phyloP scores from a whole-genome alignment of 2,888 invertebrate genomes.

The Gymnocheta viridis region DNA sequence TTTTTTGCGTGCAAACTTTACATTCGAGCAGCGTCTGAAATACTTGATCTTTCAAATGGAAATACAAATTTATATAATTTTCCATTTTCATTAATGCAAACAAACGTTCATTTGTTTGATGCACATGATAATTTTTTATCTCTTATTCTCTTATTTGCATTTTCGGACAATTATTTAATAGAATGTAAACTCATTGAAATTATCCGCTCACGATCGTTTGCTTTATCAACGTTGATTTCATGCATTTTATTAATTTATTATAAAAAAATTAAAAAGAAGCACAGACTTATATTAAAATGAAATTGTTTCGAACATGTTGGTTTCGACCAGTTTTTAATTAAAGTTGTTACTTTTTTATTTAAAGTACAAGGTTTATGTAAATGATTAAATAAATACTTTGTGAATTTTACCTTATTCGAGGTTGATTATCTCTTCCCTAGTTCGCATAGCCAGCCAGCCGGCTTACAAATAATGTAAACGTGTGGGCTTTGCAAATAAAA shows the following conservation, averaged over 20 bases:
- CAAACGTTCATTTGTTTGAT: slow-evolving; percentile 33
- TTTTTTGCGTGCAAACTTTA: slow-evolving; percentile 9
- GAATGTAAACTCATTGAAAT: slow-evolving; percentile 26
- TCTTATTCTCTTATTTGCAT: slow-evolving; percentile 14
- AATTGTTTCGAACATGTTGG: slow-evolving; percentile 46
- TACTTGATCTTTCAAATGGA: slow-evolving; percentile 18
- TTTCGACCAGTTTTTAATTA: slow-evolving; percentile 35
- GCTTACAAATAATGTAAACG: slow-evolving; percentile 3
- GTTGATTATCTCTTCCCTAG: slow-evolving; percentile 41
- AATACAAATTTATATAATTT: neutral
- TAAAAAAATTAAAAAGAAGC: neutral
- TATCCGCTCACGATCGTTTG: slow-evolving; percentile 26
- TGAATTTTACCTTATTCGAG: slow-evolving; percentile 39
- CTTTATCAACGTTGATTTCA: slow-evolving; percentile 49
- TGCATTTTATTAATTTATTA: slow-evolving; percentile 46
- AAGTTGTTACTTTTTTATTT: slow-evolving; percentile 30
- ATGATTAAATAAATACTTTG: slow-evolving; percentile 19
- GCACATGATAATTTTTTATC: slow-evolving; percentile 19
- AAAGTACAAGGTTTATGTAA: slow-evolving; percentile 44
- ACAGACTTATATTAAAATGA: slow-evolving; percentile 29
- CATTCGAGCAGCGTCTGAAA: neutral
- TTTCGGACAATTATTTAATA: slow-evolving; percentile 13
- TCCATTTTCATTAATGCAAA: slow-evolving; percentile 19
- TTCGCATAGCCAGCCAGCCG: slow-evolving; percentile 2
- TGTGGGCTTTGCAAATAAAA: slow-evolving; percentile 11